These are phyloP conservation scores for Chaetodon trifasciatus DNA, from an alignment of 2,797 vertebrate species.

Conservation along the genomic window DNA sequence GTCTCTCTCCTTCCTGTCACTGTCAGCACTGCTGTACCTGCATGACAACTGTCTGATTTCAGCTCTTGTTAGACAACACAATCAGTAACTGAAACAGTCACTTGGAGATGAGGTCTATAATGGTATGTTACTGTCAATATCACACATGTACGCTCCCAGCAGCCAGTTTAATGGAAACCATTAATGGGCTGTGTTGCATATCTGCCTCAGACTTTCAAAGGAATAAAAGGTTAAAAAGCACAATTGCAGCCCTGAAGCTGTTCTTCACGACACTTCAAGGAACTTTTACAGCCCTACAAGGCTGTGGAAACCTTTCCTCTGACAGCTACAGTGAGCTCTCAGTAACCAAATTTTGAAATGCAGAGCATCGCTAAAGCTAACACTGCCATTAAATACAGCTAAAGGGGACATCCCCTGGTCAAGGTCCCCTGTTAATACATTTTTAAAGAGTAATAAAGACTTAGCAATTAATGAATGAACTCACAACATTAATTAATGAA, in stretches of 20 bases:
- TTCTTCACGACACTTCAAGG: conserved; percentile 11
- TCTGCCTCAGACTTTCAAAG: conserved; percentile 12
- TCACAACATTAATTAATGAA: not conserved
- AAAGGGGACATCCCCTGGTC: not conserved
- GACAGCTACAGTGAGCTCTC: not conserved
- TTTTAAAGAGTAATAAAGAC: no score
- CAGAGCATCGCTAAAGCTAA: conserved; percentile 17
- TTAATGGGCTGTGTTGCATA: not conserved
- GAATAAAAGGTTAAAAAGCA: conserved; percentile 32
- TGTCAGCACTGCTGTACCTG: conserved; percentile 46
- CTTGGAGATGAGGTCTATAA: conserved; percentile 34
- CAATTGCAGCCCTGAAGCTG: conserved; percentile 3
- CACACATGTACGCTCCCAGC: conserved; percentile 17
- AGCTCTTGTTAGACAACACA: conserved; percentile 60
- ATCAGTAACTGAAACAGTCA: conserved; percentile 56
- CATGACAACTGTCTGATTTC: conserved; percentile 53
- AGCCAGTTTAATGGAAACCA: conserved; percentile 18
- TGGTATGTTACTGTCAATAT: conserved; percentile 29
- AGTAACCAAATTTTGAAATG: not conserved
- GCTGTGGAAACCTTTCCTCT: conserved; percentile 7
- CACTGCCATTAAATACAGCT: not conserved
- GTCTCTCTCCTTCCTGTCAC: conserved; percentile 45
- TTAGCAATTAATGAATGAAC: not conserved
- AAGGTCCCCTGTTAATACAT: not conserved
- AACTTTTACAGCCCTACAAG: conserved; percentile 1